phyloP scores from a whole-genome alignment of 92 coral and sea anemone genomes.

The Epizoanthus ramosus region DNA sequence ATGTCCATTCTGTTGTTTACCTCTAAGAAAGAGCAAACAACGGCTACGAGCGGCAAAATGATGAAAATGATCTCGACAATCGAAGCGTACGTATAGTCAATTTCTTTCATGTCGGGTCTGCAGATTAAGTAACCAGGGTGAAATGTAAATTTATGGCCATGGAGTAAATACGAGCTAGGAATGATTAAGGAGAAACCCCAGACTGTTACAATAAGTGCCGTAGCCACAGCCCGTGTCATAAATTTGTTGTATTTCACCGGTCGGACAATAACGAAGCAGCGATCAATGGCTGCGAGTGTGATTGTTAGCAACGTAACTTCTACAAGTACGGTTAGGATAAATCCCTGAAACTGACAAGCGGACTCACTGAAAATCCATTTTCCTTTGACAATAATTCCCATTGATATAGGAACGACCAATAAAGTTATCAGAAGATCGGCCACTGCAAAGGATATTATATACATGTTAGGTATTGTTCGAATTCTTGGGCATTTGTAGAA shows the following conservation, averaged over 20 bases:
- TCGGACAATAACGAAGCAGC: slow-evolving; percentile 23
- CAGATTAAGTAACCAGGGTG: slow-evolving; percentile 38
- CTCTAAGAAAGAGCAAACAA: slow-evolving; percentile 15
- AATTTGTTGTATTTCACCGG: slow-evolving; percentile 11
- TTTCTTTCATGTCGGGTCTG: slow-evolving; percentile 23
- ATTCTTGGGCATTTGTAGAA: slow-evolving; percentile 12
- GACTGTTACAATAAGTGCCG: slow-evolving; percentile 1
- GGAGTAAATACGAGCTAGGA: slow-evolving; percentile 19
- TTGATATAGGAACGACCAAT: slow-evolving; percentile 25
- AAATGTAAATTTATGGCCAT: slow-evolving; percentile 27
- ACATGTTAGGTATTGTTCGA: slow-evolving; percentile 33
- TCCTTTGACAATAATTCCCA: slow-evolving; percentile 4
- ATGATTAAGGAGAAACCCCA: slow-evolving; percentile 17
- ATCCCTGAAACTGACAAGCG: slow-evolving; percentile 36
- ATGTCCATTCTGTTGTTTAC: slow-evolving; percentile 16
- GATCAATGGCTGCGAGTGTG: slow-evolving; percentile 3
- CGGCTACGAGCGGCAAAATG: neutral
- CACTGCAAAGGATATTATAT: slow-evolving; percentile 28
- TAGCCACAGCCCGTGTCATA: slow-evolving; percentile 18
- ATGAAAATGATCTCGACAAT: neutral
- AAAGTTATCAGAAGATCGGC: slow-evolving; percentile 12
- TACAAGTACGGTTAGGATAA: neutral
- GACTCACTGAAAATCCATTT: slow-evolving; percentile 23
- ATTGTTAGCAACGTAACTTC: slow-evolving; percentile 22
- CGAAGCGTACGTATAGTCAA: neutral